phyloP scores from a whole-genome alignment of 1,140 invertebrate species.

The Episyrphus balteatus region DNA sequence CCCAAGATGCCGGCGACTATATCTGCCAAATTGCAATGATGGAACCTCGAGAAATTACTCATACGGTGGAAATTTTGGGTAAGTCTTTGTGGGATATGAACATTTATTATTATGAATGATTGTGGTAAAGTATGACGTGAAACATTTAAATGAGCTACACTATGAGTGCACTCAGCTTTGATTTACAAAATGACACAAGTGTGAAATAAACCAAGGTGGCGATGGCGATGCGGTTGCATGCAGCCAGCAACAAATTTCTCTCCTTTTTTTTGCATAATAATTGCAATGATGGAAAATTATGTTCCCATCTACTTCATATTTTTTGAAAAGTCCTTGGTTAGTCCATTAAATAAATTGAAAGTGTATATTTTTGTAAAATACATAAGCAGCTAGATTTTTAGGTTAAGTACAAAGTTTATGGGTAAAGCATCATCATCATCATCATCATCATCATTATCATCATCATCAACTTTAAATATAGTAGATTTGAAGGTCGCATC shows the following conservation, averaged over 20 bases:
- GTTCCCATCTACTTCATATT: not conserved
- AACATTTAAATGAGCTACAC: not conserved
- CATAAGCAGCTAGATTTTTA: not conserved
- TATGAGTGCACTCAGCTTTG: not conserved
- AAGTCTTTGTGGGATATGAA: slow-evolving; percentile 20
- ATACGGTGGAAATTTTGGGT: slow-evolving; percentile 48
- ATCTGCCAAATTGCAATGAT: slow-evolving; percentile 48
- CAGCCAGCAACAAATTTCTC: too few species aligned
- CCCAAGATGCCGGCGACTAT: slow-evolving; percentile 48
- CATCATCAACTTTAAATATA: too few species aligned
- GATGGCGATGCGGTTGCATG: too few species aligned
- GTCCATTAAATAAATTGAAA: not conserved
- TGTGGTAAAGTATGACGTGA: not conserved
- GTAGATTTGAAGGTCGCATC: too few species aligned
- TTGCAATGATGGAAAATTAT: not conserved
- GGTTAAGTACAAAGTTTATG: not conserved
- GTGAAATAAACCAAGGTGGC: not conserved
- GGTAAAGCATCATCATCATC: not conserved
- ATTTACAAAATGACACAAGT: not conserved
- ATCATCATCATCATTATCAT: too few species aligned
- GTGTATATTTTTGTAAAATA: not conserved
- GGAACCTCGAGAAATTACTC: slow-evolving; percentile 46
- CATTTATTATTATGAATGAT: too few species aligned
- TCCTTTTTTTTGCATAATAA: too few species aligned
- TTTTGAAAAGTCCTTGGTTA: not conserved